Base-by-base conservation (phyloP, 1,140 invertebrate species). In the Dendrolimus punctatus region DNA sequence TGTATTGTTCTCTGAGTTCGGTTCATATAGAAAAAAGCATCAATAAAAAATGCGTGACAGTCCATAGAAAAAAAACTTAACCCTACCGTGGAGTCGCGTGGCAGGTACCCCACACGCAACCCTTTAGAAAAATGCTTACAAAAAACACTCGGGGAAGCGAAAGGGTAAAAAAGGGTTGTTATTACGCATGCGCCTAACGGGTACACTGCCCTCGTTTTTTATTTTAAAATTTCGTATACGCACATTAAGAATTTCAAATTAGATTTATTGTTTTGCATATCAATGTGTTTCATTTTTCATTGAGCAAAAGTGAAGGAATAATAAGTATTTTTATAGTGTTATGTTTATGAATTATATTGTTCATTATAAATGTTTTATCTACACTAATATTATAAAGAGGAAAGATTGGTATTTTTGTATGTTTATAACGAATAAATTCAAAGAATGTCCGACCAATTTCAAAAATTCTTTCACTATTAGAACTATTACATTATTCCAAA, bases 111-210 rank as follows among this genome's bases (percentile, higher is more conserved):
- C 76, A 73, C 60, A 70, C 62, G 74, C 71, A 85, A 85, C 82
- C 77, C 80, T 82, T 82, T 84, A 78, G 58, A 78, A 78, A 82
- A 80, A 79, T 67, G 64, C 72, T 77, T 68, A 83, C 70, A 85
- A 85, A 85, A 87, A 83, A 84, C 69, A 60, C 72, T 76, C 75
- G 57, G 80, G 79, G 80, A 74, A 71, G 62, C 69, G 74, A 82
- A 84, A 80, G 80, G 82, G 77, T 83, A 79, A 82, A 84, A 84
- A 85, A 85, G 81, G 81, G 80, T 83, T 82, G 73, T 58, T 73
- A 68, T 71, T 76, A 81, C 81, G 80, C 83, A 82, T 85, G 81
- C 83, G 81, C 60, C 64, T 62, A 60, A 56, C 52, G 75, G 76
- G 76, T 81, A 80, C 74, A 80, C 57, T 84, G 80, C 73, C 78